These are phyloP conservation scores for Yponomeuta cagnagella DNA, from an alignment of 2,888 invertebrate genomes.

Conservation along the genomic window DNA sequence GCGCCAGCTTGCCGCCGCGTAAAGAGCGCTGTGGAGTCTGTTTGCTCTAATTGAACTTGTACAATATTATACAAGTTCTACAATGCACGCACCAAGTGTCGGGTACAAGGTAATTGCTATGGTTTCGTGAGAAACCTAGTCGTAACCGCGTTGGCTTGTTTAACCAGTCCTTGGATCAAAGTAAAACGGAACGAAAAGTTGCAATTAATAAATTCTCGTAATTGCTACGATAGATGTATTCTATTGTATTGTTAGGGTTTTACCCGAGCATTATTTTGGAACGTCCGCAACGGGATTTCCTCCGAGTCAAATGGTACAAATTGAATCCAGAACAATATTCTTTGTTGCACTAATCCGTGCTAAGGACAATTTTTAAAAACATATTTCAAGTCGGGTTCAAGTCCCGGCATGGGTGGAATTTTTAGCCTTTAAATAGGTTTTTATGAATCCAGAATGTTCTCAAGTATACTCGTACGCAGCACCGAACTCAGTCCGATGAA, in stretches of 20 bases:
- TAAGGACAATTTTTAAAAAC: no score
- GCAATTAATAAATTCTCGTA: neutral
- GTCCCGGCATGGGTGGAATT: no score
- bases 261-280: neutral
- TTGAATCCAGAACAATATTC: neutral
- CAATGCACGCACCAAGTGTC: neutral
- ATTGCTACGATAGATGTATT: neutral
- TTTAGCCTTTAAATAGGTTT: no score
- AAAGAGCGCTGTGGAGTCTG: neutral
- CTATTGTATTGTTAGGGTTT: neutral
- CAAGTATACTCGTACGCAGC: neutral
- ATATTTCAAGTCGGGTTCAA: no score
- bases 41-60: neutral
- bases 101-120: neutral
- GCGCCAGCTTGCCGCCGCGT: slow-evolving; percentile 44
- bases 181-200: neutral
- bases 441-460: neutral
- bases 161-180: neutral
- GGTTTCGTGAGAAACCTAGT: neutral
- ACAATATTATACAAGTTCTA: neutral
- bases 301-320: neutral
- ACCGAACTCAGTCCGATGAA: neutral
- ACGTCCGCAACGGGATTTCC: neutral
- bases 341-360: no score
- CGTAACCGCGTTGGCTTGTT: neutral